phyloP scores from a whole-genome alignment of 1,140 invertebrate genomes.

The Lamellibrachia luymesi region DNA sequence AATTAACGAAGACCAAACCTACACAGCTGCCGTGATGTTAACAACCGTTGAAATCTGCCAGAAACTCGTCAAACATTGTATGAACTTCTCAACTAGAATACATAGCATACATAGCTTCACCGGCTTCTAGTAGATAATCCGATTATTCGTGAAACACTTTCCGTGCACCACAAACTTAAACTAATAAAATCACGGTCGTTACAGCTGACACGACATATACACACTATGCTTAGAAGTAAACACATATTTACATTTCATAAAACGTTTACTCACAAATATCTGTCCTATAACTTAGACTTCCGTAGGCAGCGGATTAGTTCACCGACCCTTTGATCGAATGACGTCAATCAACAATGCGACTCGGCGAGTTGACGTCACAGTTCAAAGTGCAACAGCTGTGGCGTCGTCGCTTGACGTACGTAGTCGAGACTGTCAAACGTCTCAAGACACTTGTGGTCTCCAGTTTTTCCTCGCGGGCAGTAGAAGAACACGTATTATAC shows the following conservation, averaged over 20 bases:
- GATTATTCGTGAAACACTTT: background rate
- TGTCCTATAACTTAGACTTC: background rate
- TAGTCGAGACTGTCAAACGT: background rate
- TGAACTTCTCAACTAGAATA: background rate
- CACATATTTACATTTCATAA: background rate
- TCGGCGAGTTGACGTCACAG: background rate
- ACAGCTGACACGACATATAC: background rate
- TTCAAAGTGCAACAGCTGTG: background rate
- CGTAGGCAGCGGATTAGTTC: background rate
- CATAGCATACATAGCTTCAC: background rate
- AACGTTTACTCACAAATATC: background rate
- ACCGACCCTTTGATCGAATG: background rate
- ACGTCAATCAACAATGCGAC: background rate
- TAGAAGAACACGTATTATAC: background rate
- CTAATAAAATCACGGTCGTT: background rate
- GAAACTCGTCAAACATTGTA: background rate
- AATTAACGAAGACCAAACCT: background rate
- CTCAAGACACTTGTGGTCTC: background rate
- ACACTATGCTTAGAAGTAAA: background rate
- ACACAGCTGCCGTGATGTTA: background rate
- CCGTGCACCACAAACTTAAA: background rate
- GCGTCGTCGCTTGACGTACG: background rate
- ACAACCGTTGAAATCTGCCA: background rate
- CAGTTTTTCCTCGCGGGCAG: background rate
- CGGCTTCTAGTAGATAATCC: background rate